These are phyloP conservation scores for Scaptomyza caliginosa DNA, from an alignment of 2,888 invertebrate genomes.

Conservation along the genomic window DNA sequence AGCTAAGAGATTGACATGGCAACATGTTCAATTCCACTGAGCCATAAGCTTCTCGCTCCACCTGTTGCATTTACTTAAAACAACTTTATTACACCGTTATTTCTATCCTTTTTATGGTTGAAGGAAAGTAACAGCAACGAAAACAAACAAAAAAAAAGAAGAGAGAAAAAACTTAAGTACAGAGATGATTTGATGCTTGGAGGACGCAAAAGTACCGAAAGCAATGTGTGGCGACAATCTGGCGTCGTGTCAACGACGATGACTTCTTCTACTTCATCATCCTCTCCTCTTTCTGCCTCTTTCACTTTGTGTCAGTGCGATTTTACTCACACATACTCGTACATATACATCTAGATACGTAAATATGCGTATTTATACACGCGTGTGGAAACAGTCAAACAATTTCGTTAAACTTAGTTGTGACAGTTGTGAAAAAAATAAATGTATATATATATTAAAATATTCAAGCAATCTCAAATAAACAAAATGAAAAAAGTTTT, in stretches of 20 bases:
- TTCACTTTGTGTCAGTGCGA: conserved; percentile 54
- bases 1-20: not conserved
- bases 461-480: not conserved
- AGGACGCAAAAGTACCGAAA: conserved; percentile 13
- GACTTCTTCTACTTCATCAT: conserved; percentile 32
- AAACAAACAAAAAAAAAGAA: not conserved
- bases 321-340: conserved; percentile 28
- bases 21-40: not conserved
- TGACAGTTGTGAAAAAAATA: not conserved
- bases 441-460: not conserved
- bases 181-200: conserved; percentile 9
- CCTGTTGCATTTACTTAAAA: conserved; percentile 5
- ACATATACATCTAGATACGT: conserved; percentile 16
- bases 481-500: not conserved
- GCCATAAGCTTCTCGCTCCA: not conserved
- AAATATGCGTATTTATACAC: conserved; percentile 21
- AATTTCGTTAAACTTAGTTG: not conserved
- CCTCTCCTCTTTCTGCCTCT: no score
- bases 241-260: conserved; percentile 59
- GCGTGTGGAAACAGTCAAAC: conserved; percentile 1
- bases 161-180: conserved; percentile 9
- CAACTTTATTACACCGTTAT: not conserved
- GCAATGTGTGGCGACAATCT: conserved; percentile 57
- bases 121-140: no score
- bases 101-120: not conserved